Base-by-base conservation (phyloP, 1,140 invertebrate species). In the Campodea augens region DNA sequence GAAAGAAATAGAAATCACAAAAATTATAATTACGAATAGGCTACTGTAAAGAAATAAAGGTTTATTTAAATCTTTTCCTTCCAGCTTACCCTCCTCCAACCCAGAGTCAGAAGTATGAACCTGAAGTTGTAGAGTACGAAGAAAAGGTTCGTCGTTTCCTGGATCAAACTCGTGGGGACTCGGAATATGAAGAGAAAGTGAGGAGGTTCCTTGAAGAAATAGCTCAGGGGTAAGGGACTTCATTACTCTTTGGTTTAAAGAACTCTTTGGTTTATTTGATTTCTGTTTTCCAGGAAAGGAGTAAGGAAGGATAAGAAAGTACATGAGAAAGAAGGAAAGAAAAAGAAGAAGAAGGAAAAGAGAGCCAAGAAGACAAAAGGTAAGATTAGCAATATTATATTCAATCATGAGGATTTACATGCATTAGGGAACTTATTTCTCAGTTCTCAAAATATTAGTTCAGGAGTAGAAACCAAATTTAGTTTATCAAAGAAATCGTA, bases 191-290 rank as follows among this genome's bases (percentile, higher is more conserved):
- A 57, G 74, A 78, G 40, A 83, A 82, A 60, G 68, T 87, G 25
- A 69, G 80, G 2, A 82, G 81, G 55, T 81, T 85, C 55, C 62
- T 87, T 37, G 79, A 81, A 51, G 81, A 85, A 52, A 79, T 78
- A 5, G 74, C 72, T 27, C 75, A 77, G 54, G 83, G 80, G 56
- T 59, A 49, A 56, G 47, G n/a, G 5, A 45, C 0, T 13, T 2
- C 21, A 20, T 20, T 15, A 40, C n/a, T 15, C n/a, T 7, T 32
- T 10, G 27, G 7, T 32, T 32, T 7, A 10, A 15, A 10, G 15
- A 32, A 10, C 27, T 32, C 7, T 32, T 15, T 32, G 15, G 7
- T 7, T 32, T 32, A 32, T 32, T 32, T 32, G 15, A 32, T 32
- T 32, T 32, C 7, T 32, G 27, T 51, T 44, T 43, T 48, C 2